Evolutionary conservation across 1,140 invertebrate species (phyloP), one percentile per base, ranked within the genome.

Genomic region (Whitmania pigra): DNA sequence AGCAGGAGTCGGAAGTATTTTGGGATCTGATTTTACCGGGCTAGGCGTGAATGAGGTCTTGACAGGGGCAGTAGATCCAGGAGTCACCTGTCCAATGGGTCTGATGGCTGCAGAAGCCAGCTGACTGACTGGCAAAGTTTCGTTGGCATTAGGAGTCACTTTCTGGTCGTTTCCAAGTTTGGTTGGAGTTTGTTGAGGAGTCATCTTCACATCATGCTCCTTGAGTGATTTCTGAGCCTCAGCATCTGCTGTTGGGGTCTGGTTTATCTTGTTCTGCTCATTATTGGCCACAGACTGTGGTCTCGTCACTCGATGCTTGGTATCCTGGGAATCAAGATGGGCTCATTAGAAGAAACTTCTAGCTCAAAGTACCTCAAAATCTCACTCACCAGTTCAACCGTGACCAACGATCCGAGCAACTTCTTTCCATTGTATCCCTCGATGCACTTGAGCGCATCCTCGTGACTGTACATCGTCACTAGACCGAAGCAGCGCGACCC

Each of bases 371-470:
- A 15, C 22, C 9, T 11, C 9, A 4, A 31, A 63, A 63, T 25
- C 69, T 53, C 25, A 70, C 69, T 53, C 25, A 70, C 69, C 40
- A 70, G n/a, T 53, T 70, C 69, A 4, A 70, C 36, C 0, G 69
- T 70, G n/a, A 70, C 22, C n/a, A 40, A 53, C 3, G 31, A 49
- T 20, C 69, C 69, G 53, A 49, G 69, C 43, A 70, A 18, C 6
- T 5, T n/a, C 15, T 36, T 49, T 7, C 53, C 53, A 53, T 70
- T 22, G 20, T 54, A 53, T 27, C 20, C 43, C 17, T 22, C 49
- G n/a, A 70, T 43, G 49, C 69, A 70, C 18, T 22, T 54, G 13
- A 53, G 18, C 0, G 49, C 69, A n/a, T 70, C 69, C 7, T 53
- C 69, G 29, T 40, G 31, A 13, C 36, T 53, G 22, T 36, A 15